Evolutionary conservation across 1,140 invertebrate species (phyloP).

Genomic region (Colletes gigas): DNA sequence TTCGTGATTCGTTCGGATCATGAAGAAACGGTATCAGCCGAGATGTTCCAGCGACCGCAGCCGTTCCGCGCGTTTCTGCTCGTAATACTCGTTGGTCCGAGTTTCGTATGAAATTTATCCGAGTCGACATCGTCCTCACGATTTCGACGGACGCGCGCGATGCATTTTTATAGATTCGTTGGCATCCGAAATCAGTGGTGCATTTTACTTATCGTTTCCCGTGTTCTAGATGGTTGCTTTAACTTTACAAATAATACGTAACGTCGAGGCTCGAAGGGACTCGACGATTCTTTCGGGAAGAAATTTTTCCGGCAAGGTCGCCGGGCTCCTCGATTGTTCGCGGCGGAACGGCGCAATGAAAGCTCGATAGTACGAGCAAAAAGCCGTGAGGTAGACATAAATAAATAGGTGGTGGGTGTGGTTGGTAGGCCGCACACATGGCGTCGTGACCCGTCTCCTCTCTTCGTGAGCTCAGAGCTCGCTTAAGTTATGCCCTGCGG

Average conservation of each 20-base stretch:
- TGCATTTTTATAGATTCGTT: constrained; percentile 39
- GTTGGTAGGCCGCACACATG: constrained; percentile 69
- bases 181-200: neutral
- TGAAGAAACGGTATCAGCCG: constrained; percentile 17
- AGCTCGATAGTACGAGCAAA: constrained; percentile 61
- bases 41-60: constrained; percentile 3
- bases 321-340: constrained; percentile 61
- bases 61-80: constrained; percentile 27
- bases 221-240: too few relatives aligned
- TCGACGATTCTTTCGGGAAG: constrained; percentile 35
- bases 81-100: constrained; percentile 16
- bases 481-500: constrained; percentile 66
- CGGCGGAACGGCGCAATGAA: constrained; percentile 59
- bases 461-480: constrained; percentile 61
- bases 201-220: neutral
- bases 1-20: constrained; percentile 31
- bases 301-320: constrained; percentile 45
- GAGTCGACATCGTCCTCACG: constrained; percentile 57
- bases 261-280: constrained; percentile 10
- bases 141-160: constrained; percentile 45
- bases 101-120: constrained; percentile 47
- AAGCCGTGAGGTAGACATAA: constrained; percentile 68
- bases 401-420: constrained; percentile 67
- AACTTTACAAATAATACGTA: constrained; percentile 41
- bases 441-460: constrained; percentile 68